Evolutionary conservation across 2,113 vertebrate genomes (phyloP), one percentile per base, ranked within the genome.

Genomic region (Corythornis vintsioides): DNA sequence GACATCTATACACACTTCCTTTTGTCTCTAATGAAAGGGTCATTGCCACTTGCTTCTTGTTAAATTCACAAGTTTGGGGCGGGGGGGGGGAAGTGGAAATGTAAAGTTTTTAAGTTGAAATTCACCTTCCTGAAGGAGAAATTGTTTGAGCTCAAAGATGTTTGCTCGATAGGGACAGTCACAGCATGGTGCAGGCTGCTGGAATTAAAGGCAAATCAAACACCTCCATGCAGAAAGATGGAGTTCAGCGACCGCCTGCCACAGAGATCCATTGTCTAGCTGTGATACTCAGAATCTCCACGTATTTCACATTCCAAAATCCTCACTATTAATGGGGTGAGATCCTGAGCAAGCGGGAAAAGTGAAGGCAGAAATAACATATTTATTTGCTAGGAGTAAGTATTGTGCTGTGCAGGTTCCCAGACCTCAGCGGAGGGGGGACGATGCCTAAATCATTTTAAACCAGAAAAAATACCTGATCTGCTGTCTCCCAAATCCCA

Each of bases 11-110:
- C 50, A 33, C 84, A 53, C 87, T 79, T 79, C 92, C 91, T 82
- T 93, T 86, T 86, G 92, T 77, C 79, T 69, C 83, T 73, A 88
- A 83, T 79, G 87, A 92, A 89, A 52, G 85, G 83, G 83, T 89
- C 91, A 45, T 18, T 12, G 66, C 84, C 86, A 55, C 69, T 73
- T 21, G 77, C 47, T 93, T 81, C 50, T 80, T 79, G 43, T 42
- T 59, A 50, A 56, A 91, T 21, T 50, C 84, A 25, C 48, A 15
- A 80, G 72, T 59, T 63, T 50, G 21, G 38, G 38, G 38, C 9
- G 9, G 38, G 9, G 45, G 13, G 22, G 22, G 48, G 48, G 22
- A 24, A 12, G 33, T 7, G 6, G 17, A 57, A 86, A 63, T 21
- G 19, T 15, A 26, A 45, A 5, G 8, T 78, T 89, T 78, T 56